Percentiles rank a stretch among this genome's conserved stretches.
Conservation (phyloP, 1,140 invertebrate genomes). For the Bombus affinis region DNA sequence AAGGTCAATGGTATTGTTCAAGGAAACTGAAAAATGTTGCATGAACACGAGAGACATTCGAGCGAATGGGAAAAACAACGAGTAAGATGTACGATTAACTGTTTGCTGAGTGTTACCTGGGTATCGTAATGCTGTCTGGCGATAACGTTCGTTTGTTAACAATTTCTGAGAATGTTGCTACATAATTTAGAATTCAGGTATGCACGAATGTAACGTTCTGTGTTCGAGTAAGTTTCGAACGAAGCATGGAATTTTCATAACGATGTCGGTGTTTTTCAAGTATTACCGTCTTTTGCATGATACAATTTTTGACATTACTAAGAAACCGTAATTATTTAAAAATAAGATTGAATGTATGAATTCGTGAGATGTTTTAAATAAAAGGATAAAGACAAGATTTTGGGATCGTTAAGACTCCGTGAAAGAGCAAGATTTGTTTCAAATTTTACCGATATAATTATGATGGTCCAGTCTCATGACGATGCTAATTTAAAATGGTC, state of each 20-base stretch:
- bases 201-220: background rate
- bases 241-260: background rate
- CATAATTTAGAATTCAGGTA: background rate
- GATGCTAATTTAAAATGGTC: too few species aligned
- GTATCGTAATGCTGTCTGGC: background rate
- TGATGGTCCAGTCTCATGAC: too few species aligned
- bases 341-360: background rate
- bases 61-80: background rate
- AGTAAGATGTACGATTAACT: slow-evolving; percentile 2
- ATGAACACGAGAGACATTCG: background rate
- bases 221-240: background rate
- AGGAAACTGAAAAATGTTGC: slow-evolving; percentile 17
- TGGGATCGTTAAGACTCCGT: too few species aligned
- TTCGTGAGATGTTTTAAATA: background rate
- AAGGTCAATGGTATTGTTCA: slow-evolving; percentile 23
- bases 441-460: too few species aligned
- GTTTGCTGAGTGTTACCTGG: background rate
- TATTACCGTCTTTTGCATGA: background rate
- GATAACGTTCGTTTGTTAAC: background rate
- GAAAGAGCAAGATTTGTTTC: too few species aligned
- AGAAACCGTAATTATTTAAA: background rate
- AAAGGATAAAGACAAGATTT: background rate
- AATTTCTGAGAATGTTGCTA: background rate
- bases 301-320: background rate
- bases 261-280: background rate